Conservation (phyloP, 2,797 vertebrate species). For the Neopelma chrysocephalum region DNA sequence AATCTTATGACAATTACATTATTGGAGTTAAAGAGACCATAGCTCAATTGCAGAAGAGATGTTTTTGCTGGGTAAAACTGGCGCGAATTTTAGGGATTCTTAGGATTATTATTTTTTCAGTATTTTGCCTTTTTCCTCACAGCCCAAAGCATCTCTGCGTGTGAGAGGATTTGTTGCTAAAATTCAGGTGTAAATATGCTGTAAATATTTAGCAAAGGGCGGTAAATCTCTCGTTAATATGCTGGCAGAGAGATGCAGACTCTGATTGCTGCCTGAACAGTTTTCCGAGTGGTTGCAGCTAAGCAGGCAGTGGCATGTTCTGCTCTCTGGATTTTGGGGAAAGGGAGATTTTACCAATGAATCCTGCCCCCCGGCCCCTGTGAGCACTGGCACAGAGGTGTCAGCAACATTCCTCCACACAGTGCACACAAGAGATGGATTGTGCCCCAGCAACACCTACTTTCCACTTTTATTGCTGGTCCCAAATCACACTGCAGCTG, state of each 20-base stretch:
- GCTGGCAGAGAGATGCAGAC: background rate
- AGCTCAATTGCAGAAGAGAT: background rate
- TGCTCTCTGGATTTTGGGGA: background rate
- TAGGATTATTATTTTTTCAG: background rate
- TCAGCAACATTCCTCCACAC: background rate
- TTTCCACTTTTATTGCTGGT: background rate
- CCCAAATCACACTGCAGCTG: background rate
- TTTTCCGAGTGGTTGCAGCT: rapidly evolving
- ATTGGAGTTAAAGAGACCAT: background rate
- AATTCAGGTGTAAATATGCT: background rate
- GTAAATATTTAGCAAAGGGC: background rate
- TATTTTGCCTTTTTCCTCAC: background rate
- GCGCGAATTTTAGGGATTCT: background rate
- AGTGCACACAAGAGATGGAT: background rate
- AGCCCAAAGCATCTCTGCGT: background rate
- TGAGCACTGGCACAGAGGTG: background rate
- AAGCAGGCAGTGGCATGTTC: background rate
- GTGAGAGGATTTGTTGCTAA: background rate
- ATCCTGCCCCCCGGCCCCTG: background rate
- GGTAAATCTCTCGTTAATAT: background rate
- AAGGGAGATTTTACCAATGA: background rate
- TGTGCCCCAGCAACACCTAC: background rate
- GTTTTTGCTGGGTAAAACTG: background rate
- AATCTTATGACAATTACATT: background rate
- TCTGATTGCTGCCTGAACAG: background rate